Evolutionary conservation across 2,888 invertebrate species (phyloP), one percentile per base, ranked within the genome.

Genomic region (Trichopoda pennipes): DNA sequence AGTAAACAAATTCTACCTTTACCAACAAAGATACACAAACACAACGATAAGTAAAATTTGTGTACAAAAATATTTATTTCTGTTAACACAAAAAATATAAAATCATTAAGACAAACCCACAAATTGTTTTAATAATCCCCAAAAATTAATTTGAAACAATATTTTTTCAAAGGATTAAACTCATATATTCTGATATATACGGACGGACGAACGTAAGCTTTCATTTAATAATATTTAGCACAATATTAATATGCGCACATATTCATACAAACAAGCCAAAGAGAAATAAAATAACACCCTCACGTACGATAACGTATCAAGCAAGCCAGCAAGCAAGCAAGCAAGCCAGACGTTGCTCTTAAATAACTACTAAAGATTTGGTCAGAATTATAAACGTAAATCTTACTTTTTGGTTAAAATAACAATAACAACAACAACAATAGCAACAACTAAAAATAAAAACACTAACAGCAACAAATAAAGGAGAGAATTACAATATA

Each of bases 81-180:
- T 47, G 42, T 56, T 42, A 53, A 28, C 55, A 12, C n/a, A 60
- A 35, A 16, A 47, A 14, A 16, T 55, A 53, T 38, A 68, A 69
- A 73, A 69, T 64, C 49, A 72, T 35, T 47, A 76, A 63, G 21
- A 55, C 64, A 56, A 77, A 49, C 70, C 55, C 55, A 63, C 55
- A 70, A 68, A 47, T 56, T 69, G 70, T 76, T 82, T 75, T 70
- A 70, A 79, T 82, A 82, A 82, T 82, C 72, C 72, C 68, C 66
- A 38, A 79, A 61, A 81, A 79, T 80, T 73, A 80, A 78, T 81
- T 82, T 79, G 82, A 72, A 66, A 79, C 68, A 76, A 82, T 75
- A 69, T 80, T 72, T 81, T 70, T 80, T 56, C 56, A 78, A 81
- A 79, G 64, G 72, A 77, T 70, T 77, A 80, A 28, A 28, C 28